Percentiles rank a stretch among this genome's conserved stretches.
Conservation (phyloP, 2,113 vertebrate genomes). For the Laticauda laticaudata region DNA sequence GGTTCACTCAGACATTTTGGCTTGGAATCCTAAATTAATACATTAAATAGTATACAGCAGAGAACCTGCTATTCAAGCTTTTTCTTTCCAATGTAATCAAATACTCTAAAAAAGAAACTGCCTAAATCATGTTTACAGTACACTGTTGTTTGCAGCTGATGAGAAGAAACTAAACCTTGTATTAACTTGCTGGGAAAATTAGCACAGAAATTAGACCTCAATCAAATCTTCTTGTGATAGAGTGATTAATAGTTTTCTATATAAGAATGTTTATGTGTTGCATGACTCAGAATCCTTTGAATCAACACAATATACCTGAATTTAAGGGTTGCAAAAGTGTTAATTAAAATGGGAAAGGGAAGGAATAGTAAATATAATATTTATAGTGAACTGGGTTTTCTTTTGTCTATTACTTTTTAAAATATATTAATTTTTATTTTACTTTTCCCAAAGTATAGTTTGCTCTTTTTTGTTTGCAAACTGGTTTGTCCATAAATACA, state of each 20-base stretch:
- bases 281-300: not conserved
- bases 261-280: not conserved
- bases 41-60: not conserved
- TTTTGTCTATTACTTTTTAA: not conserved
- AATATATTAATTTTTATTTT: not conserved
- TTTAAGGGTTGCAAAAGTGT: not conserved
- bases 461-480: not conserved
- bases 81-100: conserved; percentile 45
- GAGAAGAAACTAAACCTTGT: conserved; percentile 58
- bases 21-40: not conserved
- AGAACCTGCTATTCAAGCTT: conserved; percentile 21
- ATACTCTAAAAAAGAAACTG: conserved; percentile 44
- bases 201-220: conserved; percentile 53
- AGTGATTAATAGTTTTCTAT: conserved; percentile 14
- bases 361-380: not conserved
- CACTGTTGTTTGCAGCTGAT: conserved; percentile 31
- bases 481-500: not conserved
- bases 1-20: too few relatives aligned
- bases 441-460: not conserved
- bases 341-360: not conserved
- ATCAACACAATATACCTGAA: not conserved
- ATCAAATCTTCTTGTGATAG: conserved; percentile 21
- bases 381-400: not conserved
- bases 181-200: conserved; percentile 52
- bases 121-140: conserved; percentile 60